Base-by-base conservation (phyloP, 2,113 vertebrate species). In the Myxocyprinus asiaticus region DNA sequence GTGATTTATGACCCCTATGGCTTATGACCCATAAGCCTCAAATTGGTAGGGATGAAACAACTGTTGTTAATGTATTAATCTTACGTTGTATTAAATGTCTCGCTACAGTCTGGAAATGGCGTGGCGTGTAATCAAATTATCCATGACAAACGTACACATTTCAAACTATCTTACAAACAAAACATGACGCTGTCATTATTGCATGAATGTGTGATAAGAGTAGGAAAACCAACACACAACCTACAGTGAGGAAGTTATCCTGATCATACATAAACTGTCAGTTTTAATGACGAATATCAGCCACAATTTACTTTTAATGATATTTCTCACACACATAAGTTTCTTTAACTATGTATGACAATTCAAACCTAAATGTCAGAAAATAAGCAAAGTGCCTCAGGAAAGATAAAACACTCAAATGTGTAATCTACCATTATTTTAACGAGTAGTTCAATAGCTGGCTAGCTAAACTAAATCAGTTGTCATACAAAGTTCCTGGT, bases 61-160 rank as follows among this genome's bases (percentile, higher is more conserved):
- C 22, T 33, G 22, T 3, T 33, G 22, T 33, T 33, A 33, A 33
- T 1, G 22, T 33, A 3, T 33, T 33, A 33, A 33, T 33, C 3
- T 33, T 33, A 33, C 22, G 22, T 33, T 33, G 22, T 33, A 33
- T 33, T 33, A 33, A 33, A 33, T 33, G 22, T 33, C 22, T 33
- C 22, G 22, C 22, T 33, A 50, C 47, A 47, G 14, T 42, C 44
- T 50, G 50, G 50, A 72, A 9, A 12, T 6, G 11, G 56, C 15
- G 7, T 75, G 72, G 17, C 3, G 8, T 50, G 59, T 9, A 4
- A 51, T 76, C 10, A 63, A 33, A 65, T 65, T 15, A 55, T 7
- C 61, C 22, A 47, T 63, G 58, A 74, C 58, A 74, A 59, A 50
- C 58, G 7, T 47, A 62, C 71, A 76, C 73, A 55, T 17, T 15